Percentiles rank a stretch among this genome's conserved stretches.
Conservation (phyloP, 2,113 vertebrate species). For the Leucosticte australis region DNA sequence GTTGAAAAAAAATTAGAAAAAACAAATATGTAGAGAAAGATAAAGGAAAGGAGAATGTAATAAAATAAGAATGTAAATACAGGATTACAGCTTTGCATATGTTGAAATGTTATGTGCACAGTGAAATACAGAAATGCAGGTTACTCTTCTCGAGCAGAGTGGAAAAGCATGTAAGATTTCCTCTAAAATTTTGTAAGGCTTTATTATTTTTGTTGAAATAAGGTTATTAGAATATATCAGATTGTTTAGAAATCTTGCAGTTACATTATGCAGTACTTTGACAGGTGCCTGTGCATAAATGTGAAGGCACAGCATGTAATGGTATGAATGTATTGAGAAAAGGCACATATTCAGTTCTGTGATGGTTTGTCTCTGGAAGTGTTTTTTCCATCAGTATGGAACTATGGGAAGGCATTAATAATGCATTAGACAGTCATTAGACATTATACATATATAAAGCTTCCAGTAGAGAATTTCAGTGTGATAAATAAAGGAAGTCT, state of each 20-base stretch:
- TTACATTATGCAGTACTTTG: not conserved
- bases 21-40: not conserved
- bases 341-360: not conserved
- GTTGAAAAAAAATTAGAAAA: not conserved
- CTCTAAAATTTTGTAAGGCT: not conserved
- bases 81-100: not conserved
- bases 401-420: not conserved
- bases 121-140: not conserved
- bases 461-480: not conserved
- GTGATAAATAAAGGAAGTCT: not conserved
- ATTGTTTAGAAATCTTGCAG: not conserved
- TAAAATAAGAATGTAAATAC: not conserved
- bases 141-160: not conserved
- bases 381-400: not conserved
- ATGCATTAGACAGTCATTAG: not conserved
- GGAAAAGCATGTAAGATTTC: not conserved
- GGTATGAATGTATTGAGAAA: not conserved
- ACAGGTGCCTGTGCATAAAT: not conserved
- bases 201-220: not conserved
- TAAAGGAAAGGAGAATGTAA: not conserved
- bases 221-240: not conserved
- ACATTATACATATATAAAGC: not conserved
- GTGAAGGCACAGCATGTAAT: not conserved
- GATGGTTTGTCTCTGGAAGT: not conserved
- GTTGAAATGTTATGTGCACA: not conserved